phyloP scores from a whole-genome alignment of 2,888 invertebrate genomes.

The Pseudococcus longispinus region DNA sequence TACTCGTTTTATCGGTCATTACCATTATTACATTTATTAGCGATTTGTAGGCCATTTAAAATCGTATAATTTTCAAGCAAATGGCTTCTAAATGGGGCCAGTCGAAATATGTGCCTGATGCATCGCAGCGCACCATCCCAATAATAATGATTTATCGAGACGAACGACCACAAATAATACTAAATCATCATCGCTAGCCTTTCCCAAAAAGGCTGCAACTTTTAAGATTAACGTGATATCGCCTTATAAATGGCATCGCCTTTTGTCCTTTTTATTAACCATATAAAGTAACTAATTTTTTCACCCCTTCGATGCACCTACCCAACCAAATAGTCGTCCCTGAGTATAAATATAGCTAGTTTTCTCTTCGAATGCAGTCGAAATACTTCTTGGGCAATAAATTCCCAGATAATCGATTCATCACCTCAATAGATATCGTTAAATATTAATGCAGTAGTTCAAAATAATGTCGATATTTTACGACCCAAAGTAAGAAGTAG shows the following conservation, averaged over 20 bases:
- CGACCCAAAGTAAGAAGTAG: too few relatives aligned
- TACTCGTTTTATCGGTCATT: background rate
- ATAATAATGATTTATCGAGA: constrained; percentile 1
- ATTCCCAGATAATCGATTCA: too few relatives aligned
- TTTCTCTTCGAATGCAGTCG: background rate
- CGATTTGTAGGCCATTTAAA: constrained; percentile 20
- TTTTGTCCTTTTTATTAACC: constrained; percentile 17
- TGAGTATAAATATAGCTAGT: background rate
- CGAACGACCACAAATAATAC: background rate
- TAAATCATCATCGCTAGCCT: background rate
- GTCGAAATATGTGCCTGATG: background rate
- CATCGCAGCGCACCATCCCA: background rate
- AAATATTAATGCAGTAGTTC: too few relatives aligned
- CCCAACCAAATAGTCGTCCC: background rate
- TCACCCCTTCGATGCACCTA: background rate
- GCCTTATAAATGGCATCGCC: background rate
- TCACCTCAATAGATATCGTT: too few relatives aligned
- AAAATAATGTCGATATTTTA: too few relatives aligned
- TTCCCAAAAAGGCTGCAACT: background rate
- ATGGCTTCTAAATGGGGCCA: background rate
- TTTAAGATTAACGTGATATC: background rate
- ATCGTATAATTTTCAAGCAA: constrained; percentile 20
- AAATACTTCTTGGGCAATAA: background rate
- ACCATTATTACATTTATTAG: constrained; percentile 2
- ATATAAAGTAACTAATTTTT: background rate